Percentiles rank a stretch among this genome's conserved stretches.
phyloP scores from a whole-genome alignment of 2,797 vertebrate genomes.

The Orientallactaga sibirica region DNA sequence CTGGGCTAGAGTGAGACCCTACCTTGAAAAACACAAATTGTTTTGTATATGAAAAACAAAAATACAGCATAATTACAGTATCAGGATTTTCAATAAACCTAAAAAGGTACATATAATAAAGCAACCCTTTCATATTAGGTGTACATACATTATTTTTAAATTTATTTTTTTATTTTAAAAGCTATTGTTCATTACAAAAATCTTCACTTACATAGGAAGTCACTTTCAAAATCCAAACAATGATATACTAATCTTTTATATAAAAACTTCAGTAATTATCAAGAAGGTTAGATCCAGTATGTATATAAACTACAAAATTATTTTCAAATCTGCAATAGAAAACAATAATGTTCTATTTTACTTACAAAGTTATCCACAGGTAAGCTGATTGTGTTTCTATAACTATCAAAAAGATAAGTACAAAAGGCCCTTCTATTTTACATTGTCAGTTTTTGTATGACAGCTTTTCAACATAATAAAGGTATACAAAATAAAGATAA shows the following conservation, averaged over 20 bases:
- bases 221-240: conserved; percentile 56
- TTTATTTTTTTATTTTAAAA: not conserved
- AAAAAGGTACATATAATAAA: conserved; percentile 42
- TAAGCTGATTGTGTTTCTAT: conserved; percentile 43
- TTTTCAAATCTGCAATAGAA: conserved; percentile 43
- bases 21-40: no score
- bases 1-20: no score
- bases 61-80: not conserved
- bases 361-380: conserved; percentile 46
- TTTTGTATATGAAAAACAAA: no score
- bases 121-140: conserved; percentile 10
- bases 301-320: not conserved
- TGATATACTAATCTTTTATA: conserved; percentile 39
- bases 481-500: conserved; percentile 58
- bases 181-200: conserved; percentile 49
- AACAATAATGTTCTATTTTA: conserved; percentile 37
- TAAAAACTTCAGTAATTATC: conserved; percentile 51
- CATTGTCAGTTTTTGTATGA: conserved; percentile 26
- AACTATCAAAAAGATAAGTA: conserved; percentile 40
- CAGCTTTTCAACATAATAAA: conserved; percentile 60
- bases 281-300: conserved; percentile 49
- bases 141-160: conserved; percentile 45
- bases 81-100: conserved; percentile 32
- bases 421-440: conserved; percentile 19
- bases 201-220: not conserved